These are phyloP conservation scores for Sarcoramphus papa DNA, from an alignment of 2,797 vertebrate species.

Conservation along the genomic window DNA sequence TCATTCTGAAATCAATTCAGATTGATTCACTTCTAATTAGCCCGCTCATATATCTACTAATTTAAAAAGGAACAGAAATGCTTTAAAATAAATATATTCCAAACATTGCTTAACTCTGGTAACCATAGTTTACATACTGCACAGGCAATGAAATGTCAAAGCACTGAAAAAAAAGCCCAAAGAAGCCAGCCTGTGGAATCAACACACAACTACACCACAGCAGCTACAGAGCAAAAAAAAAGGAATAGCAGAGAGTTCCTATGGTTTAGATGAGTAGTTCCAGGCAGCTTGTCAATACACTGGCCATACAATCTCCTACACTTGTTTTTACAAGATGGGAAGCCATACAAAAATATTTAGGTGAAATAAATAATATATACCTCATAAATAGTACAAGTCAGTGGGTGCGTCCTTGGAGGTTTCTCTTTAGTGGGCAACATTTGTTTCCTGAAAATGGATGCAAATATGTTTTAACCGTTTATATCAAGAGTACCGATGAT, in stretches of 20 bases:
- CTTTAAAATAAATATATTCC: not conserved
- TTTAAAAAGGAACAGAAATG: not conserved
- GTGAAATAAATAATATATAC: conserved; percentile 34
- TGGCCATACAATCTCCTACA: not conserved
- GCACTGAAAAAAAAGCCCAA: not conserved
- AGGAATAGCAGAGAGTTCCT: not conserved
- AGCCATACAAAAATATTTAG: conserved; percentile 1
- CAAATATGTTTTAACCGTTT: not conserved
- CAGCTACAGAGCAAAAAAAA: not conserved
- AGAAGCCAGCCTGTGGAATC: not conserved
- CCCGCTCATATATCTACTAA: not conserved
- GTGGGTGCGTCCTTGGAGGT: not conserved
- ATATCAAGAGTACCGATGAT: not conserved
- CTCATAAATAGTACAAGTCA: not conserved
- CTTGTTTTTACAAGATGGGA: not conserved
- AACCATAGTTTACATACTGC: not conserved
- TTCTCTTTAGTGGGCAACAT: not conserved
- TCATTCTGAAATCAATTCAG: not conserved
- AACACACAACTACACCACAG: not conserved
- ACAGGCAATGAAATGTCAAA: not conserved
- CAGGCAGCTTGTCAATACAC: not conserved
- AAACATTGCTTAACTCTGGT: not conserved
- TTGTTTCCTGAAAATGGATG: not conserved
- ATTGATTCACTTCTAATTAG: not conserved
- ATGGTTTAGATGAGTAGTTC: not conserved